Evolutionary conservation across 2,888 invertebrate genomes (phyloP).

Genomic region (Aporophyla lueneburgensis): DNA sequence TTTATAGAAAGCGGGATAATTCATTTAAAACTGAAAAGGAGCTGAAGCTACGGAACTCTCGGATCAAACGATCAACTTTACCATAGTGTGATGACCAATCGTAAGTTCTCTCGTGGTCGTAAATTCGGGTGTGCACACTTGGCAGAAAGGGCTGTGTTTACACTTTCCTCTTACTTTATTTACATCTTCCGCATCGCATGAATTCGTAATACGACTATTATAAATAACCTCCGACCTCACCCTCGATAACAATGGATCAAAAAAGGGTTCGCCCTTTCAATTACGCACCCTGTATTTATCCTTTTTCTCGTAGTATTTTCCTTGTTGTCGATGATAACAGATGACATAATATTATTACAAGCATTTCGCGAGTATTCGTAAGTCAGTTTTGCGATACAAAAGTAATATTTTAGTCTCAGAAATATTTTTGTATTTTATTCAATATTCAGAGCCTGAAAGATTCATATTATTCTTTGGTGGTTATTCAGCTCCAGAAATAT

Average conservation of each 20-base stretch:
- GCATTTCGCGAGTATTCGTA: background rate
- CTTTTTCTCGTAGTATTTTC: constrained; percentile 8
- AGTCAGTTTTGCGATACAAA: background rate
- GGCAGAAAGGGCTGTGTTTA: background rate
- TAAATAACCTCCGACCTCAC: constrained; percentile 13
- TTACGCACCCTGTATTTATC: constrained; percentile 16
- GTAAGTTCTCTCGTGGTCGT: background rate
- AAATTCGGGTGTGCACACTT: background rate
- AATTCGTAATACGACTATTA: constrained; percentile 16
- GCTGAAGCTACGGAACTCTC: background rate
- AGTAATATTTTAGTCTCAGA: background rate
- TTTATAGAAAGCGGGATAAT: background rate
- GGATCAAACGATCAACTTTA: constrained; percentile 19
- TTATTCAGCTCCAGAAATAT: background rate
- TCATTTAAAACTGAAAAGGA: background rate
- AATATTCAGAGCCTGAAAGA: background rate
- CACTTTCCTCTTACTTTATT: constrained; percentile 1
- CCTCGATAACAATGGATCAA: constrained; percentile 28
- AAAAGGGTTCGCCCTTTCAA: too few relatives aligned
- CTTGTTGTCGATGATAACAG: constrained; percentile 19
- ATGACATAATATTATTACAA: constrained; percentile 7
- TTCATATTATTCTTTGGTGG: constrained; percentile 1
- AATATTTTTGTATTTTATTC: constrained; percentile 13
- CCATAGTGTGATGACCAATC: constrained; percentile 13
- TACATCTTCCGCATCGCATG: constrained; percentile 16